Evolutionary conservation across 2,113 vertebrate genomes (phyloP).

Genomic region (Hepsetus odoe): DNA sequence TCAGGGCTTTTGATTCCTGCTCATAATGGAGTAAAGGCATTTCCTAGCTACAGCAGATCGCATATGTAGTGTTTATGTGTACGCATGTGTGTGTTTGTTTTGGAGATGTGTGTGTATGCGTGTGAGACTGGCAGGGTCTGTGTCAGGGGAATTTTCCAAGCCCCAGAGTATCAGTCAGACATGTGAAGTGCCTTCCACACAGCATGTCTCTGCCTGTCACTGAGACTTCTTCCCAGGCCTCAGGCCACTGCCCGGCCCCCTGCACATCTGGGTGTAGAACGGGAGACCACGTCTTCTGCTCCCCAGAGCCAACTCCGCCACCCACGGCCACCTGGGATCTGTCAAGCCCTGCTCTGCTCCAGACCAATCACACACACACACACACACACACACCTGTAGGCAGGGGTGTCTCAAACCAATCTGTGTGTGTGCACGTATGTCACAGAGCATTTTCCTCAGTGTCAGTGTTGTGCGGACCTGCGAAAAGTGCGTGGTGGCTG

Average conservation of each 20-base stretch:
- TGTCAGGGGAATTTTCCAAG: conserved; percentile 41
- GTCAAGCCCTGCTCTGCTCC: conserved; percentile 39
- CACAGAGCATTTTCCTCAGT: conserved; percentile 27
- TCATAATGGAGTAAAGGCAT: not conserved
- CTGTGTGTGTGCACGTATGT: conserved; percentile 14
- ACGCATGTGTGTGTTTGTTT: conserved; percentile 19
- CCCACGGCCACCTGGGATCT: conserved; percentile 52
- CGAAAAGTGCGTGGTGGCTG: conserved; percentile 11
- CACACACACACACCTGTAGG: conserved; percentile 16
- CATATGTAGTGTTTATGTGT: no score
- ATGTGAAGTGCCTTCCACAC: conserved; percentile 25
- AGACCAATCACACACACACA: conserved; percentile 16
- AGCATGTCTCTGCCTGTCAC: conserved; percentile 49
- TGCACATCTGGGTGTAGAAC: conserved; percentile 39
- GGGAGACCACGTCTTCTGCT: conserved; percentile 2
- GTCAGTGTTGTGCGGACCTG: conserved; percentile 12
- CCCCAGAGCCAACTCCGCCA: conserved; percentile 28
- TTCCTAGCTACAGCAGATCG: not conserved
- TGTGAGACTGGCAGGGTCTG: conserved; percentile 35
- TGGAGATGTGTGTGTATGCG: not conserved
- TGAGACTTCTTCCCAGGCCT: conserved; percentile 39
- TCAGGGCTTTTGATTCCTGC: conserved; percentile 22
- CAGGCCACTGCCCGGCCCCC: conserved; percentile 41
- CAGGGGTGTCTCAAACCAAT: conserved; percentile 18
- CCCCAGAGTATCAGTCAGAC: conserved; percentile 23